These are phyloP conservation scores for Synergus japonicus DNA, from an alignment of 2,888 invertebrate genomes.

Conservation along the genomic window DNA sequence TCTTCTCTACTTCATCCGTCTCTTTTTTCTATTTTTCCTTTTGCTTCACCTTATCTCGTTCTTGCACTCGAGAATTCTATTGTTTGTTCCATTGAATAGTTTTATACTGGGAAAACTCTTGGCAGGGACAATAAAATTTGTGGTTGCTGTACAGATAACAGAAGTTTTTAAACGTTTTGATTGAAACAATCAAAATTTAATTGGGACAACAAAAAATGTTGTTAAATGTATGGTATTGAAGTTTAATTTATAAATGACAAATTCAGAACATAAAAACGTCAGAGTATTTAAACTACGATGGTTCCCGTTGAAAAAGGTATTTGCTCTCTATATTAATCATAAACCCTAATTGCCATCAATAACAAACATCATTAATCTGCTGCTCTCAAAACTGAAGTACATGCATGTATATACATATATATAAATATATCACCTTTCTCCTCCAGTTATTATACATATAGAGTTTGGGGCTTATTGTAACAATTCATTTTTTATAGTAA, in stretches of 20 bases:
- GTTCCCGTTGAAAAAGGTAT: not conserved
- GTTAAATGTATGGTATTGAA: no score
- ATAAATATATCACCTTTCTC: not conserved
- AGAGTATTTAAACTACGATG: not conserved
- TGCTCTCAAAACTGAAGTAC: constrained; percentile 6
- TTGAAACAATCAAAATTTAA: no score
- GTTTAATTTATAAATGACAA: not conserved
- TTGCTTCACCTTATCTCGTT: constrained; percentile 13
- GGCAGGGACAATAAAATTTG: not conserved
- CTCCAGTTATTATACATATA: not conserved
- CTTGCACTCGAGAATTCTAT: constrained; percentile 13
- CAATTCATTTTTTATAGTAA: not conserved
- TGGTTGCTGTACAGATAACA: no score
- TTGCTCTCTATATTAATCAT: constrained; percentile 32
- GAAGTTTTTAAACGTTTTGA: no score
- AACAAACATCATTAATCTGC: constrained; percentile 32
- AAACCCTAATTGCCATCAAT: constrained; percentile 4
- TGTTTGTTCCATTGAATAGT: constrained; percentile 14
- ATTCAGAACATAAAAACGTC: not conserved
- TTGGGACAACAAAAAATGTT: no score
- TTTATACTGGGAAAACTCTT: not conserved
- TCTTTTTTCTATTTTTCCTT: not conserved
- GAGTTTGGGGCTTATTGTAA: not conserved
- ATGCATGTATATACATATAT: no score
- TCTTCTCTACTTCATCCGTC: no score